Percentiles rank a stretch among this genome's conserved stretches.
Conservation (phyloP, 2,888 invertebrate genomes). For the Drosophila merina region DNA sequence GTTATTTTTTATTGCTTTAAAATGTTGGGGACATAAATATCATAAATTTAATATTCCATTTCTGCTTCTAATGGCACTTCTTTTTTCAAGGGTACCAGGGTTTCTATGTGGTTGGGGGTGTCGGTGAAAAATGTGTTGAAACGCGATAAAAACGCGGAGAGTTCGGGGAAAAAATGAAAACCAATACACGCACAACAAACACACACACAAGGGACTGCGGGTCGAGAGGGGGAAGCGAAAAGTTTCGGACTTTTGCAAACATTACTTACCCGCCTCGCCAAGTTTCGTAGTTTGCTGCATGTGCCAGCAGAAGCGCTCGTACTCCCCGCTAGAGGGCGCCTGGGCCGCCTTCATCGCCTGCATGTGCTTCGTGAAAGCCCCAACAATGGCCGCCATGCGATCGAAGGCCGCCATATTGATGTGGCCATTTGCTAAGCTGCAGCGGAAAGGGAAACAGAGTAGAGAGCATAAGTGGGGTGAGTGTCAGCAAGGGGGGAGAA, state of each 20-base stretch:
- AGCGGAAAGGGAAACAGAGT: slow-evolving; percentile 1
- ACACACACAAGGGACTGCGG: background rate
- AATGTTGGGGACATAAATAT: background rate
- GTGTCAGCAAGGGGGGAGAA: background rate
- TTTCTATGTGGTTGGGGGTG: slow-evolving; percentile 45
- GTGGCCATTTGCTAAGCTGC: slow-evolving; percentile 91
- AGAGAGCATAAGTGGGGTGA: slow-evolving; percentile 3
- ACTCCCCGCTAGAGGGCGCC: slow-evolving; percentile 79
- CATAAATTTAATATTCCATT: background rate
- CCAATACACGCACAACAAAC: slow-evolving; percentile 1
- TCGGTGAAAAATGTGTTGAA: slow-evolving; percentile 57
- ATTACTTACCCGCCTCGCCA: slow-evolving; percentile 83
- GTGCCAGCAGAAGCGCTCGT: slow-evolving; percentile 82
- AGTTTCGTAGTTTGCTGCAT: slow-evolving; percentile 83
- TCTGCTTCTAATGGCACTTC: background rate
- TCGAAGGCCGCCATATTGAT: slow-evolving; percentile 89
- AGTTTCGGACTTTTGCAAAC: slow-evolving; percentile 3
- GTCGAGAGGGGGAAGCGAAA: slow-evolving; percentile 5
- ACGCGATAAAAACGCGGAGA: slow-evolving; percentile 63
- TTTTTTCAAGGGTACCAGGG: slow-evolving; percentile 14
- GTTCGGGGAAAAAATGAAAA: slow-evolving; percentile 26
- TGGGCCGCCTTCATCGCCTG: slow-evolving; percentile 77
- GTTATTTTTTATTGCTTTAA: background rate
- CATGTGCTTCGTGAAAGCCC: slow-evolving; percentile 84
- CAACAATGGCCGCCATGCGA: slow-evolving; percentile 84